Percentiles rank a stretch among this genome's conserved stretches.
Evolutionary conservation across 2,797 vertebrate genomes (phyloP).

Genomic region (Malurus leucopterus): DNA sequence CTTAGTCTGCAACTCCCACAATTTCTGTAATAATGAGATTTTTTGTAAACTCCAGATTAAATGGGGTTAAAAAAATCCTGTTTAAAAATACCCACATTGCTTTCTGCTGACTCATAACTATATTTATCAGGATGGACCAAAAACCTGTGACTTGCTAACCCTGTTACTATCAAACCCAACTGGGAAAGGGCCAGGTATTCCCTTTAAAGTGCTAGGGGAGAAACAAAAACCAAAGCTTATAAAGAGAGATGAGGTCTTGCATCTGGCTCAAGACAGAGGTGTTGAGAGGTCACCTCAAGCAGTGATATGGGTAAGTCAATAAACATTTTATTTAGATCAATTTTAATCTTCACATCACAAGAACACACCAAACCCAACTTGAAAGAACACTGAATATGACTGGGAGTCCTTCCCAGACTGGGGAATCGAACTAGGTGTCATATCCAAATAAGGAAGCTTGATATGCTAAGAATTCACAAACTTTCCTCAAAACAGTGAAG

Average conservation of each 20-base stretch:
- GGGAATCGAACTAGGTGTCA: not conserved
- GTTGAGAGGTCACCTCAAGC: not conserved
- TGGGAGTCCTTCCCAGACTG: accelerated
- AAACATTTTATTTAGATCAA: not conserved
- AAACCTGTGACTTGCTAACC: not conserved
- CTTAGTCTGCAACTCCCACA: not conserved
- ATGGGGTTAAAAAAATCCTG: not conserved
- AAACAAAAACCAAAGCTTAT: not conserved
- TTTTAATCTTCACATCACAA: not conserved
- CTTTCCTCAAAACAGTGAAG: not conserved
- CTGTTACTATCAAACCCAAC: not conserved
- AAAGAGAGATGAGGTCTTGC: not conserved
- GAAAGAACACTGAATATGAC: not conserved
- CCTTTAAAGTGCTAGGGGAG: not conserved
- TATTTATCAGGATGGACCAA: not conserved
- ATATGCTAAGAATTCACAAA: not conserved
- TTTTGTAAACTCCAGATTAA: not conserved
- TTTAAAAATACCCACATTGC: not conserved
- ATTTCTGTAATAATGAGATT: not conserved
- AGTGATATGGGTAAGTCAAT: not conserved
- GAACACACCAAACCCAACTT: not conserved
- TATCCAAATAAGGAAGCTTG: not conserved
- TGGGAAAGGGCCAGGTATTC: not conserved
- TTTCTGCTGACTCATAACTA: not conserved
- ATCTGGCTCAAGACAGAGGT: not conserved